Conservation (phyloP, 1,140 invertebrate species). For the Calycopis cecrops region DNA sequence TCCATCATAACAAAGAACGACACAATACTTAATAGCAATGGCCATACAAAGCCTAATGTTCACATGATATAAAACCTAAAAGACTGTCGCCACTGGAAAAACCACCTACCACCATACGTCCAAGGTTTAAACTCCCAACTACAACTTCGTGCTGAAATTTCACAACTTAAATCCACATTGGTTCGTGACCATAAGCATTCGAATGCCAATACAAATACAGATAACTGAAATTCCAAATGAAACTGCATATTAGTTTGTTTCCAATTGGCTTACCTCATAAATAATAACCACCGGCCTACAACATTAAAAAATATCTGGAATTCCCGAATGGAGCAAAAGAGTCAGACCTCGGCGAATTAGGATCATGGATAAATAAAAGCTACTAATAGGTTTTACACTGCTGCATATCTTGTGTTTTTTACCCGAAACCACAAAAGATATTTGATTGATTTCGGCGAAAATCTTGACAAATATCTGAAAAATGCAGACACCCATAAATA, state of each 20-base stretch:
- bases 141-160: neutral
- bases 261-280: too few species aligned
- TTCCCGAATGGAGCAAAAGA: too few species aligned
- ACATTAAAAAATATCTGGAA: too few species aligned
- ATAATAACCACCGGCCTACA: too few species aligned
- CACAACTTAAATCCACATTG: neutral
- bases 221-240: neutral
- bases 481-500: constrained; percentile 22
- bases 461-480: too few species aligned
- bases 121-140: neutral
- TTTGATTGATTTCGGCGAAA: too few species aligned
- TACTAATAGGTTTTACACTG: too few species aligned
- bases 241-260: neutral
- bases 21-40: constrained; percentile 31
- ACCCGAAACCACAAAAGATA: too few species aligned
- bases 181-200: constrained; percentile 7
- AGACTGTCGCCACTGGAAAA: neutral
- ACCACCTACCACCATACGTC: neutral
- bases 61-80: constrained; percentile 17
- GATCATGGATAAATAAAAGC: too few species aligned
- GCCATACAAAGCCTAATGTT: constrained; percentile 26
- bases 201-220: neutral
- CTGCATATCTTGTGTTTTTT: too few species aligned
- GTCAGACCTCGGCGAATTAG: too few species aligned
- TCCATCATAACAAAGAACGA: constrained; percentile 22